phyloP scores from a whole-genome alignment of 1,140 invertebrate species.

The Uloborus diversus region DNA sequence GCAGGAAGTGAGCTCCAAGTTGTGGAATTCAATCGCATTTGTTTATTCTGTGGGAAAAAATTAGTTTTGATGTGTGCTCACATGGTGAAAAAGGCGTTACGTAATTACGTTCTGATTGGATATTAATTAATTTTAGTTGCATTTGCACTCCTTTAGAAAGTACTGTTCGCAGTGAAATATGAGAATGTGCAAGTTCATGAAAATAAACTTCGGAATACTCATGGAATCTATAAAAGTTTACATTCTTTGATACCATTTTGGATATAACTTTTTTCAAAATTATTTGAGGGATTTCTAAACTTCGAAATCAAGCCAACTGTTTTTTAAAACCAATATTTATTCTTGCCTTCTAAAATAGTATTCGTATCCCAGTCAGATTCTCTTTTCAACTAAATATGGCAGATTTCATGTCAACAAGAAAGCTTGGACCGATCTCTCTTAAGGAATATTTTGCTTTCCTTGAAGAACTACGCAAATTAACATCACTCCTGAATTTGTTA shows the following conservation, averaged over 20 bases:
- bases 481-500: background rate
- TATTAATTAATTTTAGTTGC: no score
- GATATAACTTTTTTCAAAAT: background rate
- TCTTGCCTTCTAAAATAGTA: background rate
- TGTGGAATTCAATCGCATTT: background rate
- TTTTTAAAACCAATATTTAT: background rate
- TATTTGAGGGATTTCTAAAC: background rate
- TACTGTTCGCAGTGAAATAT: no score
- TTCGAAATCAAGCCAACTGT: background rate
- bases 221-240: background rate
- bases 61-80: no score
- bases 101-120: no score
- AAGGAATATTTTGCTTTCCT: conserved; percentile 41
- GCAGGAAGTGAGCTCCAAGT: background rate
- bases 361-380: no score
- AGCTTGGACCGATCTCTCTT: conserved; percentile 11
- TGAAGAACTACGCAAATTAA: conserved; percentile 18
- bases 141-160: no score
- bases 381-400: background rate
- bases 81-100: no score
- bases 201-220: no score
- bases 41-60: background rate
- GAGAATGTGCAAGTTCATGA: no score
- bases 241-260: background rate
- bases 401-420: conserved; percentile 27